Evolutionary conservation across 2,888 invertebrate genomes (phyloP).

Genomic region (Xylota segnis): DNA sequence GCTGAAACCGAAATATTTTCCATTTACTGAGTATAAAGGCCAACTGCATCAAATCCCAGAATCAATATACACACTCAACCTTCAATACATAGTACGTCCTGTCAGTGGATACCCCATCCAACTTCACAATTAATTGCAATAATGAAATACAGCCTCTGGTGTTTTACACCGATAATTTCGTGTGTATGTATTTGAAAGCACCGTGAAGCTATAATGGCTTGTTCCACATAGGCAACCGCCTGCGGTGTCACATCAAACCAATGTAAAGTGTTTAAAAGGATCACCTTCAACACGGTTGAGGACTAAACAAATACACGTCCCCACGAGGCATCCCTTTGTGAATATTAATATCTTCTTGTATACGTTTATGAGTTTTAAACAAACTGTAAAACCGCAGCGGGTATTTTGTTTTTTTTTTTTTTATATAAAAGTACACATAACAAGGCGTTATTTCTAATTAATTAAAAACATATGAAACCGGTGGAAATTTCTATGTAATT

Average conservation of each 20-base stretch:
- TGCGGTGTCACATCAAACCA: not conserved
- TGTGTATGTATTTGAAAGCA: not conserved
- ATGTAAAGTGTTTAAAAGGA: not conserved
- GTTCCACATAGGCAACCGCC: not conserved
- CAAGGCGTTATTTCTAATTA: conserved; percentile 16
- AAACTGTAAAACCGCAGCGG: conserved; percentile 1
- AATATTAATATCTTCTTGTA: conserved; percentile 10
- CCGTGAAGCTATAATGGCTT: not conserved
- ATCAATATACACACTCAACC: not conserved
- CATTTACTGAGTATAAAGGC: no score
- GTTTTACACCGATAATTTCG: not conserved
- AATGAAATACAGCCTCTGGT: not conserved
- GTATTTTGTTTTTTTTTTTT: not conserved
- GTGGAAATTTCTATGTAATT: conserved; percentile 58
- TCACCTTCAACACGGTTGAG: not conserved
- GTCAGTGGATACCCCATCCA: not conserved
- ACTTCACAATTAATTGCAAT: not conserved
- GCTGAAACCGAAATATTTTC: not conserved
- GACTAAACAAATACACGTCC: not conserved
- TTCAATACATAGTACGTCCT: not conserved
- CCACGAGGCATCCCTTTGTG: not conserved
- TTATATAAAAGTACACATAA: not conserved
- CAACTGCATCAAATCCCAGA: no score
- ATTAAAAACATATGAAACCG: conserved; percentile 55
- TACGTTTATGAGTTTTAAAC: not conserved